Evolutionary conservation across 2,888 invertebrate species (phyloP).

Genomic region (Noctua comes): DNA sequence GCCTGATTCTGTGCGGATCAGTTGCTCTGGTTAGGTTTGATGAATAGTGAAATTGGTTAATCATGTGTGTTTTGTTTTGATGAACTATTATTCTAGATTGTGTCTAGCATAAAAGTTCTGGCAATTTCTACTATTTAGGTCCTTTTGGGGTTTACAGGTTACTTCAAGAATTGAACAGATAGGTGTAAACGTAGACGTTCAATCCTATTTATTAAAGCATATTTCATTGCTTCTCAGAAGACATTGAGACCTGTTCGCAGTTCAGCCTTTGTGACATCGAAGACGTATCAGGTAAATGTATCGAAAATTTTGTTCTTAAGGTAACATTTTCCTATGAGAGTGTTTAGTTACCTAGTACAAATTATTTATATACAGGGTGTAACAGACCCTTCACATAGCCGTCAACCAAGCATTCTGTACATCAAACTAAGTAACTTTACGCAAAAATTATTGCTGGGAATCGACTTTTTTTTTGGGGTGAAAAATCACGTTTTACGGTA

Average conservation of each 20-base stretch:
- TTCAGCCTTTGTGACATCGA: not conserved
- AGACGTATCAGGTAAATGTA: not conserved
- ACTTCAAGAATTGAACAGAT: not conserved
- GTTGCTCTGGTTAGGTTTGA: constrained; percentile 9
- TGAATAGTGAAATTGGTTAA: constrained; percentile 26
- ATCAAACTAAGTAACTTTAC: no score
- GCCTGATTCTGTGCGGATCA: constrained; percentile 18
- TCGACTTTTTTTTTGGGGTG: no score
- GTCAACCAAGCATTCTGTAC: no score
- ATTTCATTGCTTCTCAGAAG: not conserved
- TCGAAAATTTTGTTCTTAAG: not conserved
- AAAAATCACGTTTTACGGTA: no score
- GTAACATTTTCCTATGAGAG: not conserved
- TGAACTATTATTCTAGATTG: not conserved
- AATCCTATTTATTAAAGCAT: not conserved
- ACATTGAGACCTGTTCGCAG: not conserved
- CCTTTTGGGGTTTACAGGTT: not conserved
- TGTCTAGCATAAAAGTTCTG: not conserved
- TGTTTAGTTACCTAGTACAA: not conserved
- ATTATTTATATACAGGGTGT: no score
- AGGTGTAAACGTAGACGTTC: not conserved
- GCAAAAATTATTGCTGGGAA: no score
- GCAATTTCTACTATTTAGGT: not conserved
- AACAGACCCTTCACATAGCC: no score
- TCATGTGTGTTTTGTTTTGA: constrained; percentile 34